These are phyloP conservation scores for Pyrocephalus nanus DNA, from an alignment of 2,797 vertebrate genomes.

Conservation along the genomic window DNA sequence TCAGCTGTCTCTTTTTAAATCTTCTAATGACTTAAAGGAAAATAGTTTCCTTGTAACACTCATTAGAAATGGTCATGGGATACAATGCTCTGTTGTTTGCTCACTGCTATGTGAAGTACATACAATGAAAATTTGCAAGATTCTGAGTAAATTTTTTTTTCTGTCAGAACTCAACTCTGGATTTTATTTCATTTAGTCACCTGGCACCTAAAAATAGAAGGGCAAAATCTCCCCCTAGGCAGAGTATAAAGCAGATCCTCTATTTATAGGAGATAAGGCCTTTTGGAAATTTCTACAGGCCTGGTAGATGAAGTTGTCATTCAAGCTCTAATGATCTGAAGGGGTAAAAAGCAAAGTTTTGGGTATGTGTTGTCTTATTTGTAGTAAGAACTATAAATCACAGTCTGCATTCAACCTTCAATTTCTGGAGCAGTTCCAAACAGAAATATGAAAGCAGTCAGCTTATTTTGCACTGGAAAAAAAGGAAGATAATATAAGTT, in stretches of 20 bases:
- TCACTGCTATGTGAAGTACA: background rate
- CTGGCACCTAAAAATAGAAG: background rate
- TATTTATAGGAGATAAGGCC: background rate
- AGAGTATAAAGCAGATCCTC: background rate
- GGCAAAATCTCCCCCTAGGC: background rate
- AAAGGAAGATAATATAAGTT: background rate
- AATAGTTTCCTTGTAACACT: background rate
- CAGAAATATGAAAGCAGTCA: background rate
- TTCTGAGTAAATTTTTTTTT: background rate
- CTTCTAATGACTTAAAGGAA: background rate
- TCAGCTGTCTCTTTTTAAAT: background rate
- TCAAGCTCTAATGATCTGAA: background rate
- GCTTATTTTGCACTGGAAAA: background rate
- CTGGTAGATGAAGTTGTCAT: background rate
- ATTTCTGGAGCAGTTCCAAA: background rate
- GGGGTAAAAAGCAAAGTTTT: background rate
- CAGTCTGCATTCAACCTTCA: background rate
- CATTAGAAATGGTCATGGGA: background rate
- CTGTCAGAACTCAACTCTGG: background rate
- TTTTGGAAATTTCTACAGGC: background rate
- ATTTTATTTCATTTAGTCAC: background rate
- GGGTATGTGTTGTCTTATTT: background rate
- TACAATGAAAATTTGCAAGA: background rate
- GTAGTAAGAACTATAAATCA: background rate
- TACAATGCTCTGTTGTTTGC: background rate